Evolutionary conservation across 2,113 vertebrate genomes (phyloP), one percentile per base, ranked within the genome.

Genomic region (Loxodonta africana): DNA sequence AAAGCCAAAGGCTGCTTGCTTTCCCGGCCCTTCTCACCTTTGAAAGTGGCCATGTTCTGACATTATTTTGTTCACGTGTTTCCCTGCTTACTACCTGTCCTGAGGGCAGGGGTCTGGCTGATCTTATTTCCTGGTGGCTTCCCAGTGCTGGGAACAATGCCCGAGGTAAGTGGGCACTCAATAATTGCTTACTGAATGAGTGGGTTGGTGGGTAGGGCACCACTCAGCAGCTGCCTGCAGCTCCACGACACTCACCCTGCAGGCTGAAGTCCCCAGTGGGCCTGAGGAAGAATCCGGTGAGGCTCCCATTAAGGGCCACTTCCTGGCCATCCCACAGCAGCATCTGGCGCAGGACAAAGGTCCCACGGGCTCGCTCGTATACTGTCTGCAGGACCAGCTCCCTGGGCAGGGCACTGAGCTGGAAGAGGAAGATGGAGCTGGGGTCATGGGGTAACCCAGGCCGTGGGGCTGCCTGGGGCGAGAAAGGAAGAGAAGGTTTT

Each of bases 391-490:
- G 86, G 20, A 98, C 51, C 26, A 99, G 87, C 5, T 97, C 97
- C 94, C 97, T 96, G 57, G 99, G 99, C 18, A 99, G 84, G 23
- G 83, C 57, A 81, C 98, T 98, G 48, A 99, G 91, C 99, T 99
- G 85, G 53, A 97, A 97, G 44, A 51, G 60, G 87, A 95, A 63
- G 30, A 48, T 1, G 1, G 37, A 17, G 6, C 11, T 2, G 71
- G 4, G 8, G 48, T 57, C 23, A 6, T n/a, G 0, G 44, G n/a
- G 25, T 18, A 12, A 0, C 18, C 8, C 0, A 1, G 37, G 23
- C 26, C 20, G 0, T 0, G 1, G 44, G 7, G 23, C 48, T 3
- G 2, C 51, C 6, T 2, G 10, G 28, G 26, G 21, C 6, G 2
- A 65, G 44, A 76, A 44, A 63, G 44, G 48, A 37, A 41, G 41